A percentile compares a stretch with the other conserved stretches of the same genome.
phyloP scores from a whole-genome alignment of 2,888 invertebrate genomes.

The Sepioteuthis lessoniana region DNA sequence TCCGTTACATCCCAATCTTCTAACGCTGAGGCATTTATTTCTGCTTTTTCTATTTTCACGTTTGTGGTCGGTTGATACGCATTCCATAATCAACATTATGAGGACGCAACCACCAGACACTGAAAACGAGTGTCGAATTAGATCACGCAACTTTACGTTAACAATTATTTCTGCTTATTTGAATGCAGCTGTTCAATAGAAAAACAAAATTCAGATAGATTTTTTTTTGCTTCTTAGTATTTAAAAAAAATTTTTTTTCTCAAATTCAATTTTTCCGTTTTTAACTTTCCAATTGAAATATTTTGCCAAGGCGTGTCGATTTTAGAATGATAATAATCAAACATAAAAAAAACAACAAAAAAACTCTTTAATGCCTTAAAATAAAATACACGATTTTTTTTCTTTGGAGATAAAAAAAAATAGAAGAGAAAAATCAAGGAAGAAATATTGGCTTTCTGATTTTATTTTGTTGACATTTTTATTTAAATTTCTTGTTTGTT shows the following conservation, averaged over 20 bases:
- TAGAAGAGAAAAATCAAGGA: not conserved
- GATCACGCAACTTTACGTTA: not conserved
- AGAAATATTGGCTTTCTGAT: not conserved
- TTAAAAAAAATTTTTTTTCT: not conserved
- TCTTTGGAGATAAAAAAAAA: not conserved
- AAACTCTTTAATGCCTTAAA: not conserved
- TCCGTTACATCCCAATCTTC: too few species aligned
- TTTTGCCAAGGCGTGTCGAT: constrained; percentile 7
- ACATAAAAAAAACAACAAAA: not conserved
- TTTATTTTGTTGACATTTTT: not conserved
- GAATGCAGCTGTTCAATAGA: not conserved
- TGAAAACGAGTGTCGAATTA: not conserved
- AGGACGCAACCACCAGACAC: not conserved
- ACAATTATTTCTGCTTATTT: not conserved
- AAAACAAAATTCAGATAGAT: not conserved
- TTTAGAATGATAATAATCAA: not conserved
- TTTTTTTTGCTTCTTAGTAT: not conserved
- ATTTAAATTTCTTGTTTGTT: not conserved
- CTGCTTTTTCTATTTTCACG: not conserved
- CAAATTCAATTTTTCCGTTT: not conserved
- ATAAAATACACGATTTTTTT: not conserved
- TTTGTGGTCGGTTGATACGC: not conserved
- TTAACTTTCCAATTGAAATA: not conserved
- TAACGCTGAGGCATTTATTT: too few species aligned
- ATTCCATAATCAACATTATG: not conserved